phyloP scores from a whole-genome alignment of 2,113 vertebrate species.

The Coreoperca whiteheadi region DNA sequence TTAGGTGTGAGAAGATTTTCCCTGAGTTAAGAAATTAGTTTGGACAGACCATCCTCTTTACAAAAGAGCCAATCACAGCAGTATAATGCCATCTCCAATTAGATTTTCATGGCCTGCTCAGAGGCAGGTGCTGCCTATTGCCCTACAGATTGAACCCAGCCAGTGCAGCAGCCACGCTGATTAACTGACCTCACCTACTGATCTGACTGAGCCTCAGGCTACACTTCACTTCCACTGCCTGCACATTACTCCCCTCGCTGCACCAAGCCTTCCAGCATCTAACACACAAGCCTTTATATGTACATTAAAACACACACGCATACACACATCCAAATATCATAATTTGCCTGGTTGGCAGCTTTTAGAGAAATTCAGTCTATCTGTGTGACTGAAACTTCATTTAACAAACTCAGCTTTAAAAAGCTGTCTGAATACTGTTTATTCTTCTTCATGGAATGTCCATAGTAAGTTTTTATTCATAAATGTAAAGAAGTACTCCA shows the following conservation, averaged over 20 bases:
- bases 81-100: constrained; percentile 74
- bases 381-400: neutral
- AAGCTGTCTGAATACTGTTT: neutral
- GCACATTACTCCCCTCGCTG: neutral
- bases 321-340: neutral
- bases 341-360: no score
- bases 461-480: neutral
- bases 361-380: no score
- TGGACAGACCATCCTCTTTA: constrained; percentile 65
- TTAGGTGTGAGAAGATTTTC: constrained; percentile 20
- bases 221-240: constrained; percentile 13
- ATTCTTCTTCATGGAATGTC: neutral
- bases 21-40: constrained; percentile 59
- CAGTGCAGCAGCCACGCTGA: constrained; percentile 16
- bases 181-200: neutral
- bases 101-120: constrained; percentile 58
- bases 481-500: neutral
- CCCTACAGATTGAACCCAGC: constrained; percentile 66
- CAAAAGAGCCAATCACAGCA: constrained; percentile 72
- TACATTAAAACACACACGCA: neutral
- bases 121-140: constrained; percentile 54
- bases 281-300: neutral
- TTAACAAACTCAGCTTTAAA: neutral
- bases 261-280: neutral
- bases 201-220: constrained; percentile 11